These are phyloP conservation scores for Agonopterix alstromeriana DNA, from an alignment of 2,888 invertebrate species.

Conservation along the genomic window DNA sequence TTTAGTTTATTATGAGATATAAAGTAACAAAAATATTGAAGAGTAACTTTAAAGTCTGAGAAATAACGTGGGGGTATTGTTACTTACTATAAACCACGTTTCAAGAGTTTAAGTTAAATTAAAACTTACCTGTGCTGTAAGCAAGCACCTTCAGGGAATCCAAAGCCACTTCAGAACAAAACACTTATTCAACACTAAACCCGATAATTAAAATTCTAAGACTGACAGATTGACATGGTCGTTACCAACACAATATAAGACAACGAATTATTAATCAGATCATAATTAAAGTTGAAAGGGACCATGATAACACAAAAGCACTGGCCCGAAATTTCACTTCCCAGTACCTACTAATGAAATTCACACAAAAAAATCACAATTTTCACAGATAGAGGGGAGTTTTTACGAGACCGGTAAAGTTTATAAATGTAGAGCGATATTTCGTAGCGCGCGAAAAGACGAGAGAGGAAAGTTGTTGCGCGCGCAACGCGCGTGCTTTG, in stretches of 20 bases:
- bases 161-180: constrained; percentile 26
- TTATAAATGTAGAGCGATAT: constrained; percentile 16
- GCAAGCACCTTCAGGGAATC: constrained; percentile 14
- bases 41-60: too few relatives aligned
- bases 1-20: too few relatives aligned
- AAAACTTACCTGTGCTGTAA: constrained; percentile 21
- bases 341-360: neutral
- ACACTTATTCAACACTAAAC: constrained; percentile 16
- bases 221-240: constrained; percentile 26
- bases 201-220: constrained; percentile 21
- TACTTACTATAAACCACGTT: too few relatives aligned
- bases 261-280: constrained; percentile 21
- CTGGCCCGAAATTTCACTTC: constrained; percentile 1
- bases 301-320: constrained; percentile 5
- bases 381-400: too few relatives aligned
- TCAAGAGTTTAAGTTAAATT: neutral
- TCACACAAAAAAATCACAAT: too few relatives aligned
- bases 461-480: constrained; percentile 39
- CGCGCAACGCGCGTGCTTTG: constrained; percentile 67
- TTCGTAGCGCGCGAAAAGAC: constrained; percentile 47
- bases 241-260: constrained; percentile 22
- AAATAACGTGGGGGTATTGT: too few relatives aligned
- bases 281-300: constrained; percentile 14
- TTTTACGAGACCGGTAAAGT: too few relatives aligned
- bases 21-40: too few relatives aligned